Evolutionary conservation across 2,113 vertebrate genomes (phyloP).

Genomic region (Chrysochloris asiatica): DNA sequence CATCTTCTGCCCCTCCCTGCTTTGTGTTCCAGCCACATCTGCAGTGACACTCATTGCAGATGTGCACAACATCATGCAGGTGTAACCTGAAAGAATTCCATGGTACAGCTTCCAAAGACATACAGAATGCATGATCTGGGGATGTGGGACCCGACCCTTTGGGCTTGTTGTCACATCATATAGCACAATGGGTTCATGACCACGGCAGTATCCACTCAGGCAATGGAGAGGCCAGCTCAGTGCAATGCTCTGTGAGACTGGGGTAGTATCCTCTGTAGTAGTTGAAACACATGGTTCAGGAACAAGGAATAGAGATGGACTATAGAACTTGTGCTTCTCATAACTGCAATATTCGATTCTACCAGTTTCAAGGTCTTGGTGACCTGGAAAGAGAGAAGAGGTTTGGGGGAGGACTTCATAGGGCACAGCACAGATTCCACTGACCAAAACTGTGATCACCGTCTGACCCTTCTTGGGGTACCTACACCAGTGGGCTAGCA

Average conservation of each 20-base stretch:
- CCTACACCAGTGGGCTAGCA: background rate
- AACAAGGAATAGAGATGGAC: background rate
- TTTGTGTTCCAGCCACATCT: background rate
- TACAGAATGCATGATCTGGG: background rate
- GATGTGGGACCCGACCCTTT: background rate
- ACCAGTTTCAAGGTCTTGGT: background rate
- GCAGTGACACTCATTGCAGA: background rate
- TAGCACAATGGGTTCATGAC: background rate
- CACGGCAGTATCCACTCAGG: rapidly evolving
- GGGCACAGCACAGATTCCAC: rapidly evolving
- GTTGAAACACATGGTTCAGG: background rate
- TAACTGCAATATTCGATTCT: background rate
- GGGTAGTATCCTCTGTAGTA: no score
- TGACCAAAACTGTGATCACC: background rate
- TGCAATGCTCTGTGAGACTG: background rate
- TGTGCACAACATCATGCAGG: background rate
- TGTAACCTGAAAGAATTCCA: background rate
- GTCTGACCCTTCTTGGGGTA: background rate
- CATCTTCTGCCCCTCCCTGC: background rate
- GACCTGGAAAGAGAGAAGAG: background rate
- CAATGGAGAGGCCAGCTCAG: rapidly evolving
- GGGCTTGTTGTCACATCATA: background rate
- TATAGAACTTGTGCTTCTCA: background rate
- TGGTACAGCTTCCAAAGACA: background rate
- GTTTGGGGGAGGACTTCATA: background rate